Evolutionary conservation across 2,797 vertebrate species (phyloP).

Genomic region (Coccyzus lansbergi): DNA sequence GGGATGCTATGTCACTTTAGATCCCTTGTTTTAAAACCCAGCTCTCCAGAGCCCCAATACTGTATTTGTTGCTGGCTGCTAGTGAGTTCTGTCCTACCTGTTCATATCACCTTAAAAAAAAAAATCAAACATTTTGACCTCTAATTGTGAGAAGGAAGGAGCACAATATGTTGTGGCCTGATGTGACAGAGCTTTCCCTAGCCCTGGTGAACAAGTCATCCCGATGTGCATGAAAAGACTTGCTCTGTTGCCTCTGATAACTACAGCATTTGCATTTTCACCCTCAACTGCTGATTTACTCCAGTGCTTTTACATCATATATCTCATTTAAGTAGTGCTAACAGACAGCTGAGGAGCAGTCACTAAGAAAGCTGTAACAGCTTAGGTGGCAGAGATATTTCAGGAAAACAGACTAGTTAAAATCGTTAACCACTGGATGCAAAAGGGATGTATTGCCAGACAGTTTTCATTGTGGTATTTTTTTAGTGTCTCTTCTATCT

Average conservation of each 20-base stretch:
- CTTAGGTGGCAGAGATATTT: not conserved
- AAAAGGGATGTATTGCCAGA: not conserved
- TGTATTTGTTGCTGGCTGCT: not conserved
- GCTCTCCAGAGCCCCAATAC: not conserved
- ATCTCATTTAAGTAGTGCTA: conserved; percentile 25
- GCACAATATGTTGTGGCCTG: not conserved
- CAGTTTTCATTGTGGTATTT: not conserved
- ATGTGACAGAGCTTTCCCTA: not conserved
- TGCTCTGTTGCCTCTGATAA: conserved; percentile 45
- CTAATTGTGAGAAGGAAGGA: not conserved
- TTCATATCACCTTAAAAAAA: not conserved
- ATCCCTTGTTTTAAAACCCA: not conserved
- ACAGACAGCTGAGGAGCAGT: not conserved
- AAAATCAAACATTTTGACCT: not conserved
- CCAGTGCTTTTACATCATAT: conserved; percentile 45
- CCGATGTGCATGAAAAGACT: not conserved
- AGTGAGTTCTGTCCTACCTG: not conserved
- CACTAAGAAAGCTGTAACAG: not conserved
- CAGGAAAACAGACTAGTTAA: not conserved
- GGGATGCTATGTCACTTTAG: not conserved
- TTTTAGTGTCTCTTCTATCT: conserved; percentile 17
- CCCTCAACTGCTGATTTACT: conserved; percentile 13
- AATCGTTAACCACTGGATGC: not conserved
- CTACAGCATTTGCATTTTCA: conserved; percentile 28
- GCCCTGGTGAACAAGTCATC: not conserved